A percentile compares a stretch with the other conserved stretches of the same genome.
These are phyloP conservation scores for Cromileptes altivelis DNA, from an alignment of 2,113 vertebrate species.

Conservation along the genomic window DNA sequence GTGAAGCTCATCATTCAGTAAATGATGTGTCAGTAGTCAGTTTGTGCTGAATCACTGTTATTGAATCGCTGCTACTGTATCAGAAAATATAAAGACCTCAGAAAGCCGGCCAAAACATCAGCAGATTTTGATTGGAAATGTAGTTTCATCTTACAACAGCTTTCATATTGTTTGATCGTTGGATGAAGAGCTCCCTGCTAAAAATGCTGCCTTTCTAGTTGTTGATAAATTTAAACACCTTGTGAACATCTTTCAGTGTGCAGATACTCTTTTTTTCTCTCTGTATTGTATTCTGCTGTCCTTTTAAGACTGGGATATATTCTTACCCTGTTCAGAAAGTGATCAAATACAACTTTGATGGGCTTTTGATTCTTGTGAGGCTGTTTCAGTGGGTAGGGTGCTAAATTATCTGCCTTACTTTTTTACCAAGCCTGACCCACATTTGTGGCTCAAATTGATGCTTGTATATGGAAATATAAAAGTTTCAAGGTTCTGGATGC, in stretches of 20 bases:
- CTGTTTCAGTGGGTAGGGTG: background rate
- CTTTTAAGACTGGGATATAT: background rate
- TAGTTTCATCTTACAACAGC: constrained; percentile 13
- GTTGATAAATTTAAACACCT: constrained; percentile 41
- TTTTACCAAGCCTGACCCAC: background rate
- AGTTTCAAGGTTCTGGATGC: no score
- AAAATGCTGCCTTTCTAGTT: constrained; percentile 43
- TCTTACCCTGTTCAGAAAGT: background rate
- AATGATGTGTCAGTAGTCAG: constrained; percentile 40
- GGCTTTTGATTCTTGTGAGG: background rate
- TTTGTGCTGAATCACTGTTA: constrained; percentile 67
- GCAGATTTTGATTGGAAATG: constrained; percentile 27
- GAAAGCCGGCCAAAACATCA: constrained; percentile 25
- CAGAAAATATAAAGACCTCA: constrained; percentile 41
- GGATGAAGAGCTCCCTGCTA: constrained; percentile 30
- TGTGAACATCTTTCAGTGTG: constrained; percentile 9
- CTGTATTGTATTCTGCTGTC: background rate
- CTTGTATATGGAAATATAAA: background rate
- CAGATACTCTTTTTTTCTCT: constrained; percentile 1
- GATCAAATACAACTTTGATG: background rate
- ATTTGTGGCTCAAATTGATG: background rate
- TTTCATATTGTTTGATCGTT: constrained; percentile 17
- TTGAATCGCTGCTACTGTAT: constrained; percentile 30
- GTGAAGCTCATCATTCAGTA: constrained; percentile 22
- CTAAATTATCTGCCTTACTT: background rate